phyloP scores from a whole-genome alignment of 2,797 vertebrate genomes.

The Alosa sapidissima region DNA sequence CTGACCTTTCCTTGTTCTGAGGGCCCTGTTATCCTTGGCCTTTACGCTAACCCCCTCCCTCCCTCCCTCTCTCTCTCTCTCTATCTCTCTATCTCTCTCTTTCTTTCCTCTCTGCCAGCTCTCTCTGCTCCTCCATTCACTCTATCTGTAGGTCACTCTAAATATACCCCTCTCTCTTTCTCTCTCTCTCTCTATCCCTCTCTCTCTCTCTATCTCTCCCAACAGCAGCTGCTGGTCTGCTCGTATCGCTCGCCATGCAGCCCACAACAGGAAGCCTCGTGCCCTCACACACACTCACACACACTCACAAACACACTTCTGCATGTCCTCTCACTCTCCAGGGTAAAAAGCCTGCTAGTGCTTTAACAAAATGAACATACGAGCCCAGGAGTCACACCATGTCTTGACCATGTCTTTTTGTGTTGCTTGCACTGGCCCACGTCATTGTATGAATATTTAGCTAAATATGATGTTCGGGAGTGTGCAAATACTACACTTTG shows the following conservation, averaged over 20 bases:
- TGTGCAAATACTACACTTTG: too few species aligned
- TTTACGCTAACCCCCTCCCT: constrained; percentile 57
- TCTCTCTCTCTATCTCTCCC: background rate
- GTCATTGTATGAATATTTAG: too few species aligned
- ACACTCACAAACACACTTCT: background rate
- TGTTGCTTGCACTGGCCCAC: too few species aligned
- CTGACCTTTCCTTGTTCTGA: constrained; percentile 59
- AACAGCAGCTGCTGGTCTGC: background rate
- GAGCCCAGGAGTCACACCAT: too few species aligned
- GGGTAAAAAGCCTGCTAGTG: background rate
- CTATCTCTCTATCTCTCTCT: background rate
- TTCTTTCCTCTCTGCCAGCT: background rate
- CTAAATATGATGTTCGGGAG: too few species aligned
- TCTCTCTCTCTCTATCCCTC: background rate
- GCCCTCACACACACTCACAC: background rate
- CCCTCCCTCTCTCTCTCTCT: constrained; percentile 30
- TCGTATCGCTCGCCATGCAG: background rate
- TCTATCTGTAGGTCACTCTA: constrained; percentile 58
- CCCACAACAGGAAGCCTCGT: background rate
- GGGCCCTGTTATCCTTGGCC: constrained; percentile 64
- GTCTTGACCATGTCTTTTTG: background rate
- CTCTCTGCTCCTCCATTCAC: constrained; percentile 28
- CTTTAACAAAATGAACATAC: too few species aligned
- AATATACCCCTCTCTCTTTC: constrained; percentile 59
- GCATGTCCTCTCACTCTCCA: background rate